Conservation (phyloP, 2,113 vertebrate genomes). For the Muntiacus reevesi region DNA sequence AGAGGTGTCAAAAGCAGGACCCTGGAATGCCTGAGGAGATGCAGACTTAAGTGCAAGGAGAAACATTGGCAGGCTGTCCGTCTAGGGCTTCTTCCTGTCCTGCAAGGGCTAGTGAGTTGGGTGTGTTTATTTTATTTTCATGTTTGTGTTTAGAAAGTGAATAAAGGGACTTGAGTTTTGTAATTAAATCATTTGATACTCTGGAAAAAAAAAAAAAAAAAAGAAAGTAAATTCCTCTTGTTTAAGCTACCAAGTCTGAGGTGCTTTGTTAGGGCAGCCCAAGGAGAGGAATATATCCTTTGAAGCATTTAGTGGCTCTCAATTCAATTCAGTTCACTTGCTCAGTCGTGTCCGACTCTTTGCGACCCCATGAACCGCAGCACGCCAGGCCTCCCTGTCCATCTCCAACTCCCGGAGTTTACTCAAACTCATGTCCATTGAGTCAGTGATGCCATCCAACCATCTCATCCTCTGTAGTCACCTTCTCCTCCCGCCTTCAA, state of each 20-base stretch:
- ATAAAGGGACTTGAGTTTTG: constrained; percentile 33
- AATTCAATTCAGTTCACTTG: too few species aligned
- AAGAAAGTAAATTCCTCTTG: neutral
- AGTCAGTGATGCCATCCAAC: too few species aligned
- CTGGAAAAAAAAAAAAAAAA: too few species aligned
- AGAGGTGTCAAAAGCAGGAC: neutral
- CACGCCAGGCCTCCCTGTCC: too few species aligned
- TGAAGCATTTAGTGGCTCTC: neutral
- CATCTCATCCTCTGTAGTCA: too few species aligned
- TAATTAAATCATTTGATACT: constrained; percentile 45
- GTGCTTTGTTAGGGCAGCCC: neutral
- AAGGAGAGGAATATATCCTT: fast-evolving
- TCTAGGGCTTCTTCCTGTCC: neutral
- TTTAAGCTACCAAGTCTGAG: neutral
- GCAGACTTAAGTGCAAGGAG: neutral
- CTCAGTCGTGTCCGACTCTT: too few species aligned
- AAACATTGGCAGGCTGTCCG: neutral
- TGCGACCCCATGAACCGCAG: fast-evolving
- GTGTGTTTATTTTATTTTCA: neutral
- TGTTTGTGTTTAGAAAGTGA: neutral
- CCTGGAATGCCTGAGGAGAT: neutral
- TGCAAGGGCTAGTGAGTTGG: neutral
- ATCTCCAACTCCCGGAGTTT: too few species aligned
- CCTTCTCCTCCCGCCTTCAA: too few species aligned
- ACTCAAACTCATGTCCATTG: too few species aligned